Evolutionary conservation across 53 echinoderm and acorn worm species (phyloP).

Genomic region (Crossaster papposus): DNA sequence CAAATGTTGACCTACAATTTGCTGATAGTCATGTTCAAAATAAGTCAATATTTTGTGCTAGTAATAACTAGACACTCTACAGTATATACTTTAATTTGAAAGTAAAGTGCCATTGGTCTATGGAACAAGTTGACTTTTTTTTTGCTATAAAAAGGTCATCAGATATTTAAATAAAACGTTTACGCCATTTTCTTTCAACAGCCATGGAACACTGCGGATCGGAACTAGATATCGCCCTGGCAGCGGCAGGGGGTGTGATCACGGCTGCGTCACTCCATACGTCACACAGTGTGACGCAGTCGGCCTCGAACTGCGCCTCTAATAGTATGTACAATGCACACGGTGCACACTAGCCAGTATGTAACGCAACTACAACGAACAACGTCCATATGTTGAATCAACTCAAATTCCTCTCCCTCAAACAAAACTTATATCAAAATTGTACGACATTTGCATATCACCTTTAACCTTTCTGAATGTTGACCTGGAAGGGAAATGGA

Average conservation of each 20-base stretch:
- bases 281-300: slow-evolving; percentile 31
- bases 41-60: too few species aligned
- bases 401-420: not conserved
- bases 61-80: too few species aligned
- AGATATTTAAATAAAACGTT: too few species aligned
- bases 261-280: slow-evolving; percentile 8
- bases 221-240: slow-evolving; percentile 32
- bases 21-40: too few species aligned
- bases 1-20: too few species aligned
- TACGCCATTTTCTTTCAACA: not conserved
- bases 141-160: too few species aligned
- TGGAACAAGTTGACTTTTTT: too few species aligned
- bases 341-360: slow-evolving; percentile 45
- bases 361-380: not conserved
- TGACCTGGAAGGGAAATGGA: slow-evolving; percentile 7
- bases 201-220: slow-evolving; percentile 55
- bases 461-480: slow-evolving; percentile 38
- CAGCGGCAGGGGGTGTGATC: not conserved
- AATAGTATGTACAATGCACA: slow-evolving; percentile 60
- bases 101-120: too few species aligned
- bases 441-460: slow-evolving; percentile 44
- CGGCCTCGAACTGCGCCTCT: slow-evolving; percentile 41
- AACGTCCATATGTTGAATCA: not conserved
- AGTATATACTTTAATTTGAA: too few species aligned
- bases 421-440: not conserved